A percentile compares a stretch with the other conserved stretches of the same genome.
These are phyloP conservation scores for Samia ricini DNA, from an alignment of 1,140 invertebrate species.

Conservation along the genomic window DNA sequence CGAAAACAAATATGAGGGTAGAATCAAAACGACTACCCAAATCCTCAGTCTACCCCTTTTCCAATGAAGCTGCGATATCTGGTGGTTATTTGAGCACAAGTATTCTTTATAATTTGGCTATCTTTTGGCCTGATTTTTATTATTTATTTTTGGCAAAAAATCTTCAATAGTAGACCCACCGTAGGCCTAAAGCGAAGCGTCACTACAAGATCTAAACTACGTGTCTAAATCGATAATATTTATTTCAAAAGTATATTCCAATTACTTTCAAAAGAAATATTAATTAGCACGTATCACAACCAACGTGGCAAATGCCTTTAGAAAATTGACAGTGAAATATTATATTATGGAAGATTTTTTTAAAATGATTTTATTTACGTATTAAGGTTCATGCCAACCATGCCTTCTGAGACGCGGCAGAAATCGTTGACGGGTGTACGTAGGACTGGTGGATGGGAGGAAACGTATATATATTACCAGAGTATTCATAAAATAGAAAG, in stretches of 20 bases:
- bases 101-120: slow-evolving; percentile 52
- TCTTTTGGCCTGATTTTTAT: slow-evolving; percentile 36
- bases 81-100: slow-evolving; percentile 50
- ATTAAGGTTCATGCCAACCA: slow-evolving; percentile 59
- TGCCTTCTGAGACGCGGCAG: slow-evolving; percentile 27
- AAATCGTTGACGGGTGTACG: not conserved
- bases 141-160: slow-evolving; percentile 62
- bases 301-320: slow-evolving; percentile 67
- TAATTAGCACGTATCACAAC: slow-evolving; percentile 74
- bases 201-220: slow-evolving; percentile 69
- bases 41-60: not conserved
- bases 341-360: slow-evolving; percentile 54
- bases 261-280: slow-evolving; percentile 47
- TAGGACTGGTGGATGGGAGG: not conserved
- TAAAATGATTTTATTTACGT: slow-evolving; percentile 44
- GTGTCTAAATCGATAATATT: slow-evolving; percentile 58
- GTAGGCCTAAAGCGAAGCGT: slow-evolving; percentile 68
- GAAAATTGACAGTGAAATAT: slow-evolving; percentile 69
- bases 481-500: not conserved
- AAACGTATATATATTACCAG: not conserved
- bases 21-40: not conserved
- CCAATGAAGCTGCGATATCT: not conserved
- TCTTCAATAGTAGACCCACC: slow-evolving; percentile 56
- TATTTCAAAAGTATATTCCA: slow-evolving; percentile 41
- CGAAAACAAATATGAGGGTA: not conserved